Evolutionary conservation across 2,888 invertebrate species (phyloP), one percentile per base, ranked within the genome.

Genomic region (Atherix ibis): DNA sequence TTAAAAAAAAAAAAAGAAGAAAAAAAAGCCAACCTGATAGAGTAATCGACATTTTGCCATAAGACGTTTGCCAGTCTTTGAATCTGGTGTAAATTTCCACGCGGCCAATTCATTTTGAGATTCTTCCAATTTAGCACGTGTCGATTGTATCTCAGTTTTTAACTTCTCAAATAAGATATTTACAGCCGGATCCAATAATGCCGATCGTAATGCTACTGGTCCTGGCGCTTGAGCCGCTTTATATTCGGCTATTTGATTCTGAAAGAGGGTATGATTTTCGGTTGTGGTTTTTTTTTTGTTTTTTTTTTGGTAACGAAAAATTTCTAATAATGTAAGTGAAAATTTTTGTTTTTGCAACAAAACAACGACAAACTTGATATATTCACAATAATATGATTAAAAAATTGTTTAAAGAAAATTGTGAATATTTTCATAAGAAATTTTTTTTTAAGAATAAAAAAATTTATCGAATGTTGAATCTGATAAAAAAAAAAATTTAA

Each of bases 1-100:
- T n/a, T n/a, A n/a, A n/a, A n/a, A n/a, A n/a, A n/a, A n/a, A n/a
- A n/a, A 22, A 22, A 22, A 22, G 6, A 22, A 10, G 10, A 22
- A 22, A 22, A 22, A 14, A 16, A 17, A 22, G 13, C 17, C 32
- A 40, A 50, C 50, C 61, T 94, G 91, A 54, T 94, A 85, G 30
- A 97, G 64, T 45, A 91, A 65, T 41, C 94, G 74, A 57, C 95
- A 97, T 58, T 94, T 92, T 8, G 94, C 92, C 95, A 97, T 95
- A 45, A 97, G 66, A 45, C 94, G 76, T 63, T 95, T 97, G 43
- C 97, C 97, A 30, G 94, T 94, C 66, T 92, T 92, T 42, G 92
- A 94, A 63, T 97, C 97, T n/a, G 95, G 92, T 10, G 95, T 95
- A 62, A 97, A 97, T 64, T 97, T 97, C 94, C 95, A 97, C 3